phyloP scores from a whole-genome alignment of 2,113 vertebrate species.

The Eretmochelys imbricata region DNA sequence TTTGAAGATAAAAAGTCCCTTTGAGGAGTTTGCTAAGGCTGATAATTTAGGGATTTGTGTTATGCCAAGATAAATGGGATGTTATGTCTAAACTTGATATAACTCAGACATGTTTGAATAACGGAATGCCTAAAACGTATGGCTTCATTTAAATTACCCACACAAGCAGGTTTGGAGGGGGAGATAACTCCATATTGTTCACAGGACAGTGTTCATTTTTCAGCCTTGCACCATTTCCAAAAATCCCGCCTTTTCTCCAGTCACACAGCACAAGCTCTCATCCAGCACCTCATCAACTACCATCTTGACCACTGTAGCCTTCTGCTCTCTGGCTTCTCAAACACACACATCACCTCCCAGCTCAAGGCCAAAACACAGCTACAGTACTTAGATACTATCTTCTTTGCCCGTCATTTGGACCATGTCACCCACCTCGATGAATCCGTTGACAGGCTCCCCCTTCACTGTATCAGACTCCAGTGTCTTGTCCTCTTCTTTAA shows the following conservation, averaged over 20 bases:
- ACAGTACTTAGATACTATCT: too few relatives aligned
- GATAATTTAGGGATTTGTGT: conserved; percentile 47
- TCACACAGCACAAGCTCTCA: background rate
- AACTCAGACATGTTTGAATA: conserved; percentile 13
- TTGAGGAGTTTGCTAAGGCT: conserved; percentile 34
- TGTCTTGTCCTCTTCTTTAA: background rate
- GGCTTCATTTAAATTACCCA: conserved; percentile 33
- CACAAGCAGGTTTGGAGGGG: background rate
- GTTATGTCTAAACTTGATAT: conserved; percentile 67
- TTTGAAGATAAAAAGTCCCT: conserved; percentile 27
- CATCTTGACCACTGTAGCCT: background rate
- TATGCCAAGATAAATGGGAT: conserved; percentile 60
- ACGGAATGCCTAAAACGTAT: background rate
- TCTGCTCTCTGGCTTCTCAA: background rate
- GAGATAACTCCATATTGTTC: background rate
- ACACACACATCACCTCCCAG: background rate
- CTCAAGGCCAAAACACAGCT: background rate
- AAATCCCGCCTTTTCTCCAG: background rate
- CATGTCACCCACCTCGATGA: background rate
- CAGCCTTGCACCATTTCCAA: background rate
- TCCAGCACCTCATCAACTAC: background rate
- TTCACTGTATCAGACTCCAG: accelerated
- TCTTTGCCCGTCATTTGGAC: background rate
- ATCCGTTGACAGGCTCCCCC: background rate
- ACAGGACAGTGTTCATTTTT: background rate